A percentile compares a stretch with the other conserved stretches of the same genome.
Evolutionary conservation across 1,140 invertebrate species (phyloP).

Genomic region (Steinernema khuongi): DNA sequence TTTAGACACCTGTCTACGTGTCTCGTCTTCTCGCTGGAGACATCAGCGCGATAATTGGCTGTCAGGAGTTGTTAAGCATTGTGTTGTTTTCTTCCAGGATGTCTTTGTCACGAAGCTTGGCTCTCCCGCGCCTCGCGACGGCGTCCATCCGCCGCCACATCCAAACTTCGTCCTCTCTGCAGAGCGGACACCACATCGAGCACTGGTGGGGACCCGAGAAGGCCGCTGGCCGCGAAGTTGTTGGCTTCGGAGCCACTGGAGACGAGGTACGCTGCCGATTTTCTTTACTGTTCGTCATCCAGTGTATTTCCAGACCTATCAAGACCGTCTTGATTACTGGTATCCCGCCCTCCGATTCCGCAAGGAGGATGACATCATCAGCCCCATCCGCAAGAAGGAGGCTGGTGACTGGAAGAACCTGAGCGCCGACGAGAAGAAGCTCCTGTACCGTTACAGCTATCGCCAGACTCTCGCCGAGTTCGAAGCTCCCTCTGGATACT

Average conservation of each 20-base stretch:
- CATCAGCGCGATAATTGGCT: no score
- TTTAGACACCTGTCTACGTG: no score
- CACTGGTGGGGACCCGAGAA: slow-evolving; percentile 57
- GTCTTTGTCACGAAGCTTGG: slow-evolving; percentile 46
- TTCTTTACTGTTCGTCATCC: slow-evolving; percentile 5
- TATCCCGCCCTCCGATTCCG: slow-evolving; percentile 58
- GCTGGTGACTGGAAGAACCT: slow-evolving; percentile 54
- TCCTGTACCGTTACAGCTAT: slow-evolving; percentile 55
- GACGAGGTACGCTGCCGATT: slow-evolving; percentile 38
- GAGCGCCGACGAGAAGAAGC: slow-evolving; percentile 51
- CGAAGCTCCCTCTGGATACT: slow-evolving; percentile 55
- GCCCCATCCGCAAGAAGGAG: slow-evolving; percentile 50
- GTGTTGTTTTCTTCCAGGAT: slow-evolving; percentile 34
- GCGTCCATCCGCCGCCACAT: slow-evolving; percentile 30
- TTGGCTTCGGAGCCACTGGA: slow-evolving; percentile 49
- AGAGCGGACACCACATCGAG: slow-evolving; percentile 37
- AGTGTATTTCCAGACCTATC: slow-evolving; percentile 46
- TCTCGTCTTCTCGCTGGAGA: no score
- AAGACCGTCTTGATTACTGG: slow-evolving; percentile 56
- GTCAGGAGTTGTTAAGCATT: no score
- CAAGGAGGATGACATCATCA: slow-evolving; percentile 50
- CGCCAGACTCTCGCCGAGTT: slow-evolving; percentile 55
- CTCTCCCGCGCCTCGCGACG: slow-evolving; percentile 43
- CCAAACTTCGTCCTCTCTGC: slow-evolving; percentile 35
- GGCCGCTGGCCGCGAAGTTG: slow-evolving; percentile 52